Evolutionary conservation across 2,888 invertebrate species (phyloP).

Genomic region (Chouioia cunea): DNA sequence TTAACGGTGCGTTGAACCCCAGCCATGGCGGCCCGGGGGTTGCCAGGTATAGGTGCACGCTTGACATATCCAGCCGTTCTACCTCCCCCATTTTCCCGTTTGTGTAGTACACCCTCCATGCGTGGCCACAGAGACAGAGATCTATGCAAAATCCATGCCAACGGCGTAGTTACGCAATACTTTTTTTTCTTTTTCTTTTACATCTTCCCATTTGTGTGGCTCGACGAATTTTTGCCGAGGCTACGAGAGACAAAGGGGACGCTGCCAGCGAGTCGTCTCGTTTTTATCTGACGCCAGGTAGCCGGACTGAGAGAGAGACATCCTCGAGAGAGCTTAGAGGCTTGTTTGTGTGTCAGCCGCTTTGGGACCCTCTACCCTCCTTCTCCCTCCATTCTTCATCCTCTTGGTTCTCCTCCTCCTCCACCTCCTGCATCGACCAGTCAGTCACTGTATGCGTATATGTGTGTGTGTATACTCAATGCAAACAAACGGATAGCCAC

Average conservation of each 20-base stretch:
- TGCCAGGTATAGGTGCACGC: constrained; percentile 64
- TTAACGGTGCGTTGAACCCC: constrained; percentile 68
- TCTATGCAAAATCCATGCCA: constrained; percentile 27
- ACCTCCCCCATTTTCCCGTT: constrained; percentile 14
- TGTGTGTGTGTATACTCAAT: constrained; percentile 4
- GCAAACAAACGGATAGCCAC: not conserved
- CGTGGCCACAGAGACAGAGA: constrained; percentile 20
- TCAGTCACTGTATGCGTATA: constrained; percentile 2
- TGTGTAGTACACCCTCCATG: not conserved
- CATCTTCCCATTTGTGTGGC: too few relatives aligned
- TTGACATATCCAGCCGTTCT: constrained; percentile 61
- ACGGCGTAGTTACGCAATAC: too few relatives aligned
- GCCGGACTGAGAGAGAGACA: too few relatives aligned
- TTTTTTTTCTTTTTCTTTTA: too few relatives aligned
- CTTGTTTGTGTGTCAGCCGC: constrained; percentile 69
- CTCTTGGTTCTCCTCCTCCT: constrained; percentile 17
- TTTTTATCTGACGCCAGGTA: too few relatives aligned
- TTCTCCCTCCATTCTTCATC: constrained; percentile 40
- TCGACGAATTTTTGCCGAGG: not conserved
- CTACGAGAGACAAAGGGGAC: constrained; percentile 27
- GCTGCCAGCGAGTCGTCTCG: constrained; percentile 37
- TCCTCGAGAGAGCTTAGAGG: constrained; percentile 42
- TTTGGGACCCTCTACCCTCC: constrained; percentile 60
- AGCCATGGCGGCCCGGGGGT: constrained; percentile 53
- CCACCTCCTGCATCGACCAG: constrained; percentile 24